Evolutionary conservation across 2,797 vertebrate species (phyloP).

Genomic region (Smutsia gigantea): DNA sequence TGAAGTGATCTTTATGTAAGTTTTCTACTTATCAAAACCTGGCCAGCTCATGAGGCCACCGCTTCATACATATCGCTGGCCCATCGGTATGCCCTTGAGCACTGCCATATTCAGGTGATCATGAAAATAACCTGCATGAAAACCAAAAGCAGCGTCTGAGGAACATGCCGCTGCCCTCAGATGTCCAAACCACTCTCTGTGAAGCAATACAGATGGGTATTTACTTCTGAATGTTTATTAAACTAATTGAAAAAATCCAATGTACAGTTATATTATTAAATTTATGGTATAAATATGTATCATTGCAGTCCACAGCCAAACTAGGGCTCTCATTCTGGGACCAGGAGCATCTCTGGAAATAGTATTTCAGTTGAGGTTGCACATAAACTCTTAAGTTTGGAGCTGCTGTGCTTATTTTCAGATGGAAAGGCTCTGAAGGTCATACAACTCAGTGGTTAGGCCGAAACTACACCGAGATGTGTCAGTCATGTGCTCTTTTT

Average conservation of each 20-base stretch:
- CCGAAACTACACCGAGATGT: not conserved
- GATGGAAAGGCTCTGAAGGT: not conserved
- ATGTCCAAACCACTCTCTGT: too few species aligned
- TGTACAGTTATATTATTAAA: not conserved
- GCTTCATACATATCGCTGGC: not conserved
- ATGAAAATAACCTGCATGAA: not conserved
- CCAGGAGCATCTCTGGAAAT: not conserved
- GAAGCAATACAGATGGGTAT: not conserved
- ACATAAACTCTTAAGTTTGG: not conserved
- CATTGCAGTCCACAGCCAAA: not conserved
- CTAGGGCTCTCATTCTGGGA: not conserved
- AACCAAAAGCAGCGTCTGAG: not conserved
- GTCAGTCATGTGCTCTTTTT: not conserved
- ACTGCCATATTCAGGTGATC: not conserved
- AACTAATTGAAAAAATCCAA: not conserved
- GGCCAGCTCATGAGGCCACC: not conserved
- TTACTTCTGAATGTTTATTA: not conserved
- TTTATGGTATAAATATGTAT: not conserved
- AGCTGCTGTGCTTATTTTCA: not conserved
- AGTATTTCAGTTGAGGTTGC: too few species aligned
- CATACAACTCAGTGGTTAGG: not conserved
- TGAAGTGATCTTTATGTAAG: too few species aligned
- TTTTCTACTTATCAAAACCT: not conserved
- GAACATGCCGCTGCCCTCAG: not conserved
- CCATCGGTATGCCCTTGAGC: not conserved